Evolutionary conservation across 2,797 vertebrate species (phyloP).

Genomic region (Nyctibius grandis): DNA sequence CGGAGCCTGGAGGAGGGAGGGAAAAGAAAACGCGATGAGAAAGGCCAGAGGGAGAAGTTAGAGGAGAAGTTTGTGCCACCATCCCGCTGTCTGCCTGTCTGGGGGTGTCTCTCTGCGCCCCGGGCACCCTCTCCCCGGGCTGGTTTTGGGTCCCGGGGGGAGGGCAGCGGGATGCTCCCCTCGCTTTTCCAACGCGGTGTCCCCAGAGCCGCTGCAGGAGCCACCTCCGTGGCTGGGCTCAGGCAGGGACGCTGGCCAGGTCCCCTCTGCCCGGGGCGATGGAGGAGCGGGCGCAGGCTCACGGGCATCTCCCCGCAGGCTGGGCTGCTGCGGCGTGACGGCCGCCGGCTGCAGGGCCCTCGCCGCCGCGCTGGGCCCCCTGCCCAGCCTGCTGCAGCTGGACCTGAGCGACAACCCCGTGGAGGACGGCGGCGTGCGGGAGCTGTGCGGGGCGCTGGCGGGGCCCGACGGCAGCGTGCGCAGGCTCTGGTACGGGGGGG

Average conservation of each 20-base stretch:
- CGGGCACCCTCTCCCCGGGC: neutral
- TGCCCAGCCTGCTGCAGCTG: neutral
- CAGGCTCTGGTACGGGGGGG: neutral
- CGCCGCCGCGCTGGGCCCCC: fast-evolving
- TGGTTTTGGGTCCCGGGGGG: too few species aligned
- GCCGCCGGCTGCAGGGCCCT: neutral
- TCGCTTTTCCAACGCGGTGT: too few species aligned
- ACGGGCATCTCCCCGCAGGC: too few species aligned
- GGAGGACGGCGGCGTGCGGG: neutral
- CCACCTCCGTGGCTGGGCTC: fast-evolving
- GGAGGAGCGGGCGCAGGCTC: too few species aligned
- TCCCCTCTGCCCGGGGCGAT: neutral
- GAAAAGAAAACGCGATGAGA: too few species aligned
- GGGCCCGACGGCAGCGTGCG: neutral
- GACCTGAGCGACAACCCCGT: neutral
- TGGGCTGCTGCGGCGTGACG: neutral
- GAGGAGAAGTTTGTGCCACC: neutral
- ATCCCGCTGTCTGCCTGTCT: neutral
- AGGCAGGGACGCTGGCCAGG: too few species aligned
- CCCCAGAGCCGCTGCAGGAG: too few species aligned
- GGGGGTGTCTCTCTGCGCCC: neutral
- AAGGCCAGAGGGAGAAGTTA: neutral
- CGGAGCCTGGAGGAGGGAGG: neutral
- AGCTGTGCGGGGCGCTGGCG: neutral
- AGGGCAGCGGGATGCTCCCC: too few species aligned